Evolutionary conservation across 2,113 vertebrate species (phyloP), one percentile per base, ranked within the genome.

Genomic region (Misgurnus anguillicaudatus): DNA sequence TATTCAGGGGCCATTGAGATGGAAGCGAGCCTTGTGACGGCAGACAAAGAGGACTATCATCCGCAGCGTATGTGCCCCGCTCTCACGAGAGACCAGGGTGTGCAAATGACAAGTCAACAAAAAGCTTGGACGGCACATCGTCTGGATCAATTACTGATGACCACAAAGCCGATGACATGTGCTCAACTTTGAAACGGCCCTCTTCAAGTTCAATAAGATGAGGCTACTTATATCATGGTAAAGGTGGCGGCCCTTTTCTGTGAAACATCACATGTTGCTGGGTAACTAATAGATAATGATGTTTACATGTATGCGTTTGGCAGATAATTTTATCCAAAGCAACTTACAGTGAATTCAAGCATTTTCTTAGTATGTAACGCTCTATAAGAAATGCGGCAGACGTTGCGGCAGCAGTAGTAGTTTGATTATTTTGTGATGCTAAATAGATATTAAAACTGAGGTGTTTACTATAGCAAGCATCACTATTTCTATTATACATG

Each of bases 51-150:
- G 88, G 87, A 90, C 92, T 85, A 93, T 92, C 93, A 87, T 91
- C 91, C 88, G 86, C 93, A 94, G 91, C 90, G 83, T 91, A 91
- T 90, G 91, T 91, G 88, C 89, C 92, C 91, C 92, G 87, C 89
- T 82, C 51, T 81, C 84, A 80, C 89, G 89, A 91, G 87, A 92
- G 93, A 90, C 87, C 91, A 91, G 88, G 88, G 93, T 84, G 88
- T 95, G 93, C 90, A 93, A 94, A 89, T 95, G 95, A 95, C 94
- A 96, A 90, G 80, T 93, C 91, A 93, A 95, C 93, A 95, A 96
- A 94, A 92, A 77, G 57, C 70, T 60, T 51, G 10, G 10, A 64
- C 57, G 17, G 73, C 57, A 53, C 69, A 75, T 72, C 39, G 91
- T 86, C 88, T 77, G 67, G 92, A 88, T 91, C 94, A 92, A 93